Evolutionary conservation across 2,113 vertebrate species (phyloP).

Genomic region (Oncorhynchus clarkii): DNA sequence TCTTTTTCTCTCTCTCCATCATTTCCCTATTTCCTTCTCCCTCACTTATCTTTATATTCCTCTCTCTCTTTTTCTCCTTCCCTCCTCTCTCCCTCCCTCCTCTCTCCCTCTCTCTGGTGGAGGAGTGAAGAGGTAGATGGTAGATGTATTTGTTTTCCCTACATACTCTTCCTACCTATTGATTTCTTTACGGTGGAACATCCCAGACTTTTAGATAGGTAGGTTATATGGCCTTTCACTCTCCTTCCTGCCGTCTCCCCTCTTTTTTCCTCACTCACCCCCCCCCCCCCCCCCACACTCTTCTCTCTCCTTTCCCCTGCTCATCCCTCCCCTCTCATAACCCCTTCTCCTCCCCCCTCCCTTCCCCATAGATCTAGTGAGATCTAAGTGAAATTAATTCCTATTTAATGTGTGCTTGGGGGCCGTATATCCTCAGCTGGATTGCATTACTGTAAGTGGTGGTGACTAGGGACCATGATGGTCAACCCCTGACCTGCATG

Average conservation of each 20-base stretch:
- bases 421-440: constrained; percentile 48
- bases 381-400: constrained; percentile 53
- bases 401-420: constrained; percentile 52
- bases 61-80: neutral
- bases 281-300: neutral
- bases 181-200: constrained; percentile 50
- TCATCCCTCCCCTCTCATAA: no score
- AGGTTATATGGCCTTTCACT: constrained; percentile 33
- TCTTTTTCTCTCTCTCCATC: neutral
- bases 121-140: no score
- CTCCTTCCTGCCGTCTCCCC: neutral
- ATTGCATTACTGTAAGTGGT: constrained; percentile 54
- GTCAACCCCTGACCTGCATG: constrained; percentile 37
- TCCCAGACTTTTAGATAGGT: constrained; percentile 27
- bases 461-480: constrained; percentile 35
- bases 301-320: no score
- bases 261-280: no score
- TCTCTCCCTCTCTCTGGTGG: neutral
- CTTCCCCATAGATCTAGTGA: constrained; percentile 33
- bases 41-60: neutral
- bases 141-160: neutral
- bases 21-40: neutral
- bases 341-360: neutral
- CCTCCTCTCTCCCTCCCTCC: neutral
- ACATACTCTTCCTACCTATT: constrained; percentile 46